These are phyloP conservation scores for Malurus cyaneus DNA, from an alignment of 2,113 vertebrate species.

Conservation along the genomic window DNA sequence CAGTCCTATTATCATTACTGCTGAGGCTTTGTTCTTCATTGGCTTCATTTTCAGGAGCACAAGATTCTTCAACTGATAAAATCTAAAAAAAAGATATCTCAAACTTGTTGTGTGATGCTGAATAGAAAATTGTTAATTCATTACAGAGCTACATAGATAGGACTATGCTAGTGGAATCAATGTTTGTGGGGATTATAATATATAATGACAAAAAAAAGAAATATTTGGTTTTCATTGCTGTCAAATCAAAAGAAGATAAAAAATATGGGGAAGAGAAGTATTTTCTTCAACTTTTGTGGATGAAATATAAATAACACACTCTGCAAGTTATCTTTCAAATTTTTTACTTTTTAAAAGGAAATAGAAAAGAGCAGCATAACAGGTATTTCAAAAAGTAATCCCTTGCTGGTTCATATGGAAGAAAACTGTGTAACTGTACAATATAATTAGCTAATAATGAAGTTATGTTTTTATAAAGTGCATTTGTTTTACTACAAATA, in stretches of 20 bases:
- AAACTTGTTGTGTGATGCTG: background rate
- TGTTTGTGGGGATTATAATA: background rate
- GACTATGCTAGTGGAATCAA: background rate
- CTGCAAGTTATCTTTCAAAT: background rate
- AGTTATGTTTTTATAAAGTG: background rate
- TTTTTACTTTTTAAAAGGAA: background rate
- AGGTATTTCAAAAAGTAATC: background rate
- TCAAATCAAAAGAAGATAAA: background rate
- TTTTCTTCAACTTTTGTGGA: background rate
- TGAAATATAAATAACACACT: too few relatives aligned
- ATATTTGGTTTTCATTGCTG: background rate
- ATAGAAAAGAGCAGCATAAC: background rate
- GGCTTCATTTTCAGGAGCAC: background rate
- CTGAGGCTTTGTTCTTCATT: slow-evolving; percentile 13
- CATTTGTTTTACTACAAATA: background rate
- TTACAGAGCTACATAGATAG: background rate
- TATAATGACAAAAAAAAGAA: background rate
- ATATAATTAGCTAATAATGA: background rate
- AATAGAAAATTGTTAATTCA: background rate
- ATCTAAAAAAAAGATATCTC: background rate
- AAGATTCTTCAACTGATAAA: background rate
- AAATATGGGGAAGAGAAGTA: background rate
- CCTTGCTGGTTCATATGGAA: background rate
- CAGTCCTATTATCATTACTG: background rate
- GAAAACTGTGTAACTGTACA: background rate